phyloP scores from a whole-genome alignment of 1,140 invertebrate species.

The Drosophila repletoides region DNA sequence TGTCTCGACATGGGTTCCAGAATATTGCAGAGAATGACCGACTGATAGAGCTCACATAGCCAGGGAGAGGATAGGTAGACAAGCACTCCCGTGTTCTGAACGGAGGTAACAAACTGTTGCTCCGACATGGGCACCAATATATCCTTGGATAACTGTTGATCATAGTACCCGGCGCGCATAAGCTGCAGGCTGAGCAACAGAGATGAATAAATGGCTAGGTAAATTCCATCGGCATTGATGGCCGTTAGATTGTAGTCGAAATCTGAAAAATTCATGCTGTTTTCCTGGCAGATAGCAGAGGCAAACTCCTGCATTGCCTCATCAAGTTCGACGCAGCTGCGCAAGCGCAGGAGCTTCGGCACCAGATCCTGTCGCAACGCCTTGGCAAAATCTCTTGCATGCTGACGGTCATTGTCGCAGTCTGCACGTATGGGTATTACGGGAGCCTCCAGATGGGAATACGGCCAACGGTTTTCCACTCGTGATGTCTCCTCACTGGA shows the following conservation, averaged over 20 bases:
- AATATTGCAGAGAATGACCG: slow-evolving; percentile 90
- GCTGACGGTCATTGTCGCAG: slow-evolving; percentile 79
- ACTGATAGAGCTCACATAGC: slow-evolving; percentile 95
- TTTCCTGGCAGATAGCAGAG: slow-evolving; percentile 95
- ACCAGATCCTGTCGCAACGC: slow-evolving; percentile 85
- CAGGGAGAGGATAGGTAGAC: slow-evolving; percentile 95
- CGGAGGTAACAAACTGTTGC: slow-evolving; percentile 94
- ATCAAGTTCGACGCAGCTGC: slow-evolving; percentile 87
- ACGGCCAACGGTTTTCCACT: slow-evolving; percentile 79
- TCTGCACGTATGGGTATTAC: slow-evolving; percentile 75
- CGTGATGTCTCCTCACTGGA: slow-evolving; percentile 79
- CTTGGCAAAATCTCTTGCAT: slow-evolving; percentile 76
- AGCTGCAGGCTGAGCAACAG: slow-evolving; percentile 92
- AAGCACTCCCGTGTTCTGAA: slow-evolving; percentile 94
- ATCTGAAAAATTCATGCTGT: slow-evolving; percentile 83
- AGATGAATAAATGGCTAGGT: slow-evolving; percentile 93
- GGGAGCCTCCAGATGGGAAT: slow-evolving; percentile 77
- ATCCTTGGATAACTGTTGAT: slow-evolving; percentile 83
- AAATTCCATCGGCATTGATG: slow-evolving; percentile 97
- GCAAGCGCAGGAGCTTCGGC: slow-evolving; percentile 85
- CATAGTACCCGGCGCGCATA: slow-evolving; percentile 89
- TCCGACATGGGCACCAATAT: slow-evolving; percentile 85
- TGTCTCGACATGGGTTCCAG: slow-evolving; percentile 83
- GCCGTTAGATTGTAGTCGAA: slow-evolving; percentile 88
- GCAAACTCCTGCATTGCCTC: slow-evolving; percentile 95